A percentile compares a stretch with the other conserved stretches of the same genome.
Evolutionary conservation across 2,888 invertebrate genomes (phyloP).

Genomic region (Ormyrus rosae): DNA sequence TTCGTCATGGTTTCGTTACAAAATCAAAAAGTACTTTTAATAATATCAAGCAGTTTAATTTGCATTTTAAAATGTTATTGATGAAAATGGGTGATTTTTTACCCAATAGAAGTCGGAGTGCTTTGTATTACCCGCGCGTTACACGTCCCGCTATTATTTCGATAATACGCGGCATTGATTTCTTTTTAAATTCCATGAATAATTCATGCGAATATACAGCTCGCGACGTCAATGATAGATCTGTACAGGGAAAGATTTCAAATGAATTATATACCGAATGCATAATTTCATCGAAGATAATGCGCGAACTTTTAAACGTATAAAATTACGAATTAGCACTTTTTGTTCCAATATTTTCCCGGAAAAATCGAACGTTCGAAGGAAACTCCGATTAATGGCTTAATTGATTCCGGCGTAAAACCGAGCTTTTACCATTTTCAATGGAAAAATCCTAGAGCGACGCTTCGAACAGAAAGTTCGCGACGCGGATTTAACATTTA

Average conservation of each 20-base stretch:
- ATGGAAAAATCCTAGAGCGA: too few relatives aligned
- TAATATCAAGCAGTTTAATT: neutral
- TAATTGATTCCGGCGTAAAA: too few relatives aligned
- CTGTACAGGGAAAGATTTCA: slow-evolving; percentile 5
- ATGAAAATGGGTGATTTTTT: too few relatives aligned
- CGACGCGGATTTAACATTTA: too few relatives aligned
- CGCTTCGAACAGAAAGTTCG: too few relatives aligned
- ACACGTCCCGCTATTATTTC: neutral
- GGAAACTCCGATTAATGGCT: too few relatives aligned
- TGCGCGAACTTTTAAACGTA: slow-evolving; percentile 13
- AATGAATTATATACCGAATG: slow-evolving; percentile 9
- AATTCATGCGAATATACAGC: slow-evolving; percentile 6
- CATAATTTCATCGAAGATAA: slow-evolving; percentile 9
- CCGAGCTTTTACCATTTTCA: too few relatives aligned
- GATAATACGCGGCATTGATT: neutral
- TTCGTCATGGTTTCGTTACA: too few relatives aligned
- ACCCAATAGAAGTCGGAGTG: too few relatives aligned
- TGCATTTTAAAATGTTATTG: too few relatives aligned
- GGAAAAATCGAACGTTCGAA: too few relatives aligned
- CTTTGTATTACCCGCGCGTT: neutral
- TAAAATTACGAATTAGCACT: slow-evolving; percentile 1
- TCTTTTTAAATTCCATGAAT: slow-evolving; percentile 29
- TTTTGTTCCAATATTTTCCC: too few relatives aligned
- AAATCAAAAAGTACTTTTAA: neutral
- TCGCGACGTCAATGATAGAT: neutral